Evolutionary conservation across 1,140 invertebrate genomes (phyloP).

Genomic region (Hydropsyche tenuis): DNA sequence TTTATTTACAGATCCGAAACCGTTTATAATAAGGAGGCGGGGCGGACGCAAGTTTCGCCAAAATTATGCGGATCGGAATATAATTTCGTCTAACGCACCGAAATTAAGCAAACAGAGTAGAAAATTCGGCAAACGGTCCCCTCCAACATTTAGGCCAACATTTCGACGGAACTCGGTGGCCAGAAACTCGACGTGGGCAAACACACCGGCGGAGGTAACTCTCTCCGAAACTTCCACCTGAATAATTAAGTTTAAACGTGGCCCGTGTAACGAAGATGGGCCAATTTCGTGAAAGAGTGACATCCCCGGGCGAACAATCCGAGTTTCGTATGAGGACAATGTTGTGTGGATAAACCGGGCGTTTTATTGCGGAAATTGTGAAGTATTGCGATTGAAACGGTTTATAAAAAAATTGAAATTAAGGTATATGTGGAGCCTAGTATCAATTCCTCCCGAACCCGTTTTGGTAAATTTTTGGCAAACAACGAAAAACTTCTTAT

Average conservation of each 20-base stretch:
- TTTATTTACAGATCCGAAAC: too few species aligned
- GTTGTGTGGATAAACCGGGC: too few species aligned
- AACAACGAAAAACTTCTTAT: too few species aligned
- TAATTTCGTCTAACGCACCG: background rate
- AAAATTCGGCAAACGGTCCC: background rate
- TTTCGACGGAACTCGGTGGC: background rate
- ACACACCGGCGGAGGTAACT: conserved; percentile 22
- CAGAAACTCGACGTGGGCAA: conserved; percentile 18
- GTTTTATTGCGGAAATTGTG: too few species aligned
- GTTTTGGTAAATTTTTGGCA: too few species aligned
- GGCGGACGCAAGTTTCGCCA: background rate
- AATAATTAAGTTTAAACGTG: conserved; percentile 46
- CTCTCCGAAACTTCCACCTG: conserved; percentile 35
- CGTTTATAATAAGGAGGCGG: too few species aligned
- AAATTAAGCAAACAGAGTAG: background rate
- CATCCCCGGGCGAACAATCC: background rate
- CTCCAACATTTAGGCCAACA: background rate
- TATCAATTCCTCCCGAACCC: too few species aligned
- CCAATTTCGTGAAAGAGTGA: conserved; percentile 3
- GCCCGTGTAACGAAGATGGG: background rate
- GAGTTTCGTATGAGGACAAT: background rate
- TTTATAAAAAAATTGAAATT: too few species aligned
- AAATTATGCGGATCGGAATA: background rate
- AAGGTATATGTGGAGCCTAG: too few species aligned
- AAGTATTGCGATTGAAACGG: too few species aligned